Evolutionary conservation across 1,140 invertebrate genomes (phyloP), one percentile per base, ranked within the genome.

Genomic region (Drosophila parabipectinata): DNA sequence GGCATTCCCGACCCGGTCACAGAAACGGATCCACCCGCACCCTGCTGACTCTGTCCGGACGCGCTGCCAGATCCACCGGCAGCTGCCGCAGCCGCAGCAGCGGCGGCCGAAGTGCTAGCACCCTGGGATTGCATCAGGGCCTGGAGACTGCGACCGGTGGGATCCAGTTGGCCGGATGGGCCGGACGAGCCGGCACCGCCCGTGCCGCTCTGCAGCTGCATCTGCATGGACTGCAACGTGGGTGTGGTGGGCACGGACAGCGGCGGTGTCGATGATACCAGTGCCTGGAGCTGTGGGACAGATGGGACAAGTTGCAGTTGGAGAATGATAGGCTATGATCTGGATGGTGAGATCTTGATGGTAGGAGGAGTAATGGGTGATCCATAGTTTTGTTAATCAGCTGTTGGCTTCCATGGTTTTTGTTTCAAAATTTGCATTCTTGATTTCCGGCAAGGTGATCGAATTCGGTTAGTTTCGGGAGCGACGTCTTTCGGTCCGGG

Each of bases 251-350:
- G 91, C 44, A 92, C 90, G 55, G 91, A 90, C 14, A 91, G 57
- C 24, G 91, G 84, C 24, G 91, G 91, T 52, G 91, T 91, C 62
- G 91, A 91, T 44, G 91, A 91, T 55, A 92, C 91, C 84, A 92
- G 63, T 60, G 91, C 91, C 85, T 92, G 91, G 66, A 92, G 80
- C 91, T 92, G 82, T 84, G 69, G 58, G 56, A 54, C 61, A 58
- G 57, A 72, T 51, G 34, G 34, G 48, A 47, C 63, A 69, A 7
- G 55, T 67, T 50, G 55, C 51, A 69, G 21, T 21, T 21, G 21
- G 45, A 73, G 51, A 69, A 34, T 71, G 57, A 77, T 52, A 58
- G 62, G 55, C 56, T 37, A 53, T 57, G 56, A 37, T 15, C 8
- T 32, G 34, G 45, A 18, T 55, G 26, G 24, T n/a, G 30, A 26